phyloP scores from a whole-genome alignment of 1,140 invertebrate genomes.

The Gonioctena quinquepunctata region DNA sequence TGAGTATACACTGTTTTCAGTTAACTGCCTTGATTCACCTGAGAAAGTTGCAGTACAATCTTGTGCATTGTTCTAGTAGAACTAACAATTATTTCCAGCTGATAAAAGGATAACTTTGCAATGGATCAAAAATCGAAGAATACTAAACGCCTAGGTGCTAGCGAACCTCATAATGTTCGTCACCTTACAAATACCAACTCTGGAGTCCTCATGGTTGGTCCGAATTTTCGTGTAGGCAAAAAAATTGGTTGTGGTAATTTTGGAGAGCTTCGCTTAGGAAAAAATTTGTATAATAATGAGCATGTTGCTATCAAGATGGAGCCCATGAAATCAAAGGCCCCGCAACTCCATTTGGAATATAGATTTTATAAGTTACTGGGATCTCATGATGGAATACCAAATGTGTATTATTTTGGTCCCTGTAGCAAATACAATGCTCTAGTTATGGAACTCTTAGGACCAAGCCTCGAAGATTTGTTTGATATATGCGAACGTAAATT shows the following conservation, averaged over 20 bases:
- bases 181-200: slow-evolving; percentile 76
- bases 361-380: slow-evolving; percentile 97
- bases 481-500: slow-evolving; percentile 98
- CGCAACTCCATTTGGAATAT: slow-evolving; percentile 99
- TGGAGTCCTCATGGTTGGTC: slow-evolving; percentile 96
- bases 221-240: slow-evolving; percentile 99
- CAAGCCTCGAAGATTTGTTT: slow-evolving; percentile 98
- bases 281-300: slow-evolving; percentile 99
- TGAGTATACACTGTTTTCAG: slow-evolving; percentile 36
- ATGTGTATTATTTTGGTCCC: slow-evolving; percentile 98
- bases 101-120: neutral
- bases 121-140: slow-evolving; percentile 15
- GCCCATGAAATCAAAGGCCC: slow-evolving; percentile 99
- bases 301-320: slow-evolving; percentile 99
- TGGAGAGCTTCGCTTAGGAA: slow-evolving; percentile 98
- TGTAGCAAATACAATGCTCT: slow-evolving; percentile 99
- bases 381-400: slow-evolving; percentile 94
- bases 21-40: neutral
- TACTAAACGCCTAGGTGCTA: slow-evolving; percentile 17
- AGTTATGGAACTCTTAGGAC: slow-evolving; percentile 98
- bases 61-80: slow-evolving; percentile 18
- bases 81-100: slow-evolving; percentile 12
- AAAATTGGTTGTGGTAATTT: slow-evolving; percentile 99
- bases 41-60: neutral
- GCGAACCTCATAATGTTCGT: slow-evolving; percentile 71